A percentile compares a stretch with the other conserved stretches of the same genome.
Evolutionary conservation across 2,888 invertebrate genomes (phyloP).

Genomic region (Muscina levida): DNA sequence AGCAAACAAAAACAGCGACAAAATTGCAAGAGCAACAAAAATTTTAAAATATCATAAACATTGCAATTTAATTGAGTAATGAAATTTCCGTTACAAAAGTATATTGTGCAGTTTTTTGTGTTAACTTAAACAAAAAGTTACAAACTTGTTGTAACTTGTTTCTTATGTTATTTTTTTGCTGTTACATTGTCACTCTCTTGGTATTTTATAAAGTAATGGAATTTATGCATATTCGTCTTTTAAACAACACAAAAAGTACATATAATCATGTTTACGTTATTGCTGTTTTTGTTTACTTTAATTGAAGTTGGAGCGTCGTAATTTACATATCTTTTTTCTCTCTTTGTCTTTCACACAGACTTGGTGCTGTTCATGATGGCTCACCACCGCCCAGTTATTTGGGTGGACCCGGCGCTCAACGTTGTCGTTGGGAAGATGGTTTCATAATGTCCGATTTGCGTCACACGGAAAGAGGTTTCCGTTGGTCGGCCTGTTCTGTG

Average conservation of each 20-base stretch:
- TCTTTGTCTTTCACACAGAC: slow-evolving; percentile 80
- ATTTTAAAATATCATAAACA: slow-evolving; percentile 14
- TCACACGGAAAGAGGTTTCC: slow-evolving; percentile 96
- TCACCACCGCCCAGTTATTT: slow-evolving; percentile 96
- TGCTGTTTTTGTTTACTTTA: slow-evolving; percentile 9
- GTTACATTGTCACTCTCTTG: slow-evolving; percentile 36
- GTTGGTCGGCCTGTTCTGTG: slow-evolving; percentile 96
- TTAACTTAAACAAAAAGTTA: not conserved
- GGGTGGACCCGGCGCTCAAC: slow-evolving; percentile 96
- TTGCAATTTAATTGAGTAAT: slow-evolving; percentile 43
- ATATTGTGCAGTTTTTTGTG: not conserved
- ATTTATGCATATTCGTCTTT: slow-evolving; percentile 74
- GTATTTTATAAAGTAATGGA: slow-evolving; percentile 65
- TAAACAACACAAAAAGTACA: slow-evolving; percentile 41
- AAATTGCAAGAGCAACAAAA: too few species aligned
- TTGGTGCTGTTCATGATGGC: slow-evolving; percentile 97
- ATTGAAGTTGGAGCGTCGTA: too few species aligned
- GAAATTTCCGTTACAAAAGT: slow-evolving; percentile 52
- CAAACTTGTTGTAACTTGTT: slow-evolving; percentile 38
- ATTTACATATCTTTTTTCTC: slow-evolving; percentile 33
- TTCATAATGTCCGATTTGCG: slow-evolving; percentile 97
- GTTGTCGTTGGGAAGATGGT: slow-evolving; percentile 97
- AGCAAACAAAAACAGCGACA: too few species aligned
- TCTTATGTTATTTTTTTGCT: too few species aligned
- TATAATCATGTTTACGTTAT: slow-evolving; percentile 15